Base-by-base conservation (phyloP, 2,888 invertebrate genomes). In the Ashinkailepas kermadecensis region DNA sequence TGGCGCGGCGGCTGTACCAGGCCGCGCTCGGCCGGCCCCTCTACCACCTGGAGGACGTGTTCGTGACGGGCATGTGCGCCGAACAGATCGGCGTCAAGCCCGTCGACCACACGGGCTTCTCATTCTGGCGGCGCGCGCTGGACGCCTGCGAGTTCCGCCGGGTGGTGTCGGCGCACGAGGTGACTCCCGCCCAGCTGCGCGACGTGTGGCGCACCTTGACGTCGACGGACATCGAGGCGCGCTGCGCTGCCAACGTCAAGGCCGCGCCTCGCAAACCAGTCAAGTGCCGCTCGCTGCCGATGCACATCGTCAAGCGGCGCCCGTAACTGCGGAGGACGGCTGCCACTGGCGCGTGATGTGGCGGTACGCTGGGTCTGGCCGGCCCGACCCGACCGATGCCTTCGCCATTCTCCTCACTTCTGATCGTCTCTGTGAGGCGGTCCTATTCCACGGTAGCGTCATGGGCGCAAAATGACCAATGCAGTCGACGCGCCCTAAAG, bases 221-320 rank as follows among this genome's bases (percentile, higher is more conserved):
- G 94, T 85, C 93, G 93, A 88, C 94, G 93, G 82, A 93, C 93
- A 88, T 94, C 93, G 90, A 94, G 94, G 89, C 93, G 94, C 89
- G 94, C 94, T 86, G 93, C 93, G 83, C 93, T 91, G 89, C 93
- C 93, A 86, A 93, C 91, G 82, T 92, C 92, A 86, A 91, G 91
- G 81, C 90, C 88, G 84, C 90, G 90, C 80, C 82, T 82, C 67
- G 83, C 81, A 21, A 81, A 82, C n/a, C 81, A 78, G 21, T 83
- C 83, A 11, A 81, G 82, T 18, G 83, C 56, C 54, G 54, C 21
- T 10, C 15, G 54, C 15, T 56, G 10, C 21, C 23, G 25, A 70
- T 39, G 39, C 39, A 39, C 70, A 15, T 58, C 4, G 12, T 11
- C 58, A 15, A 58, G 12, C 58, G 58, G 58, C 58, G 12, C 7